Evolutionary conservation across 2,888 invertebrate genomes (phyloP), one percentile per base, ranked within the genome.

Genomic region (Ophion obscuratus): DNA sequence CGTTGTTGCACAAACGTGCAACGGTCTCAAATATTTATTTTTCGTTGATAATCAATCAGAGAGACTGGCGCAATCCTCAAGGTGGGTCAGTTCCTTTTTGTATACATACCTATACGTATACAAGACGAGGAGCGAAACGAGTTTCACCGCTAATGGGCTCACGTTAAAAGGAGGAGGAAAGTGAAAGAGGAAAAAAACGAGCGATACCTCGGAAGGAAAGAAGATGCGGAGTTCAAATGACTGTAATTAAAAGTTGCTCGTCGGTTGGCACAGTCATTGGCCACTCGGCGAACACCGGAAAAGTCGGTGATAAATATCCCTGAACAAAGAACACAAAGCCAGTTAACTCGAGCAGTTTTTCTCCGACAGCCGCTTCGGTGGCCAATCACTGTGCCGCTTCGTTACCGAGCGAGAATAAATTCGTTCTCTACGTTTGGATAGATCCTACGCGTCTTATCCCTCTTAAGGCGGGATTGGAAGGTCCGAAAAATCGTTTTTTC

Each of bases 81-180:
- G 77, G 73, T 74, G 83, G 78, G 73, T 74, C 73, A 73, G 67
- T 71, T 77, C 47, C 53, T 64, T 80, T 14, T 27, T 53, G 20
- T 67, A 57, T 57, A 36, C 20, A 64, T 53, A 66, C 53, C 7
- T 57, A 36, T 73, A 31, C 44, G 44, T 76, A 64, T 73, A 31
- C 40, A 24, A 31, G 17, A 44, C 67, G 73, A 47, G 59, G 59
- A 57, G 36, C 66, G 74, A 81, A 81, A 81, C 81, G 76, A 81
- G 81, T 84, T 84, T 81, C 76, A 59, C 76, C 76, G 36, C 24
- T 57, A 53, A 76, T 66, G 81, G 81, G 24, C 44, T 59, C 62
- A 61, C 66, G 77, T 79, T 67, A 70, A 27, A 59, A 71, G 77
- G 80, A 73, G 70, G 79, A 79, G 70, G 79, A 79, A 70, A 66